phyloP scores from a whole-genome alignment of 1,140 invertebrate genomes.

The Papilio machaon region DNA sequence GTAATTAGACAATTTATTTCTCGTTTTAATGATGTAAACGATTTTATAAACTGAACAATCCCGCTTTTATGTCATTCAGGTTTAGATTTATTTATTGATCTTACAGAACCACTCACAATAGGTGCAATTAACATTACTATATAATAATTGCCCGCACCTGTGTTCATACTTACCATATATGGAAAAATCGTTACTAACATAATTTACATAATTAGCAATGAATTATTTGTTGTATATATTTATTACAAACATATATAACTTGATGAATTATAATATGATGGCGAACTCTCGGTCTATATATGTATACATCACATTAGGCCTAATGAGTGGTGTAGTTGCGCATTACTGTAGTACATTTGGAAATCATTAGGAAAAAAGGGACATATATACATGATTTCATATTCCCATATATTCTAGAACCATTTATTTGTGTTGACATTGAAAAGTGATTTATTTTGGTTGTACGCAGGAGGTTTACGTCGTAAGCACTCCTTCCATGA shows the following conservation, averaged over 20 bases:
- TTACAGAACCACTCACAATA: not conserved
- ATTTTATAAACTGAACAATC: not conserved
- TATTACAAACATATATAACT: not conserved
- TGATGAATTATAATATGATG: not conserved
- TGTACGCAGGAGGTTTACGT: slow-evolving; percentile 70
- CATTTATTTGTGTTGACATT: not conserved
- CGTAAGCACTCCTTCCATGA: slow-evolving; percentile 90
- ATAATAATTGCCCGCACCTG: not conserved
- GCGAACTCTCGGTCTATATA: not conserved
- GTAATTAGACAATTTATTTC: not conserved
- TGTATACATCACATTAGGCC: no score
- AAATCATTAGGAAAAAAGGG: no score
- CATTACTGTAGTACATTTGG: no score
- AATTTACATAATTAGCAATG: not conserved
- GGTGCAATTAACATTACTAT: not conserved
- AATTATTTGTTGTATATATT: not conserved
- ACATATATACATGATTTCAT: no score
- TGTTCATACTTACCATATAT: not conserved
- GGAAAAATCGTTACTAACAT: not conserved
- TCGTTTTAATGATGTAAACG: not conserved
- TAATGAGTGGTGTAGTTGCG: no score
- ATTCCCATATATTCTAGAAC: no score
- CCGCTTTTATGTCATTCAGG: not conserved
- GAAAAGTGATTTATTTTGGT: not conserved
- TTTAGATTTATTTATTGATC: not conserved